Conservation (phyloP, 2,113 vertebrate species). For the Regulus satrapa region DNA sequence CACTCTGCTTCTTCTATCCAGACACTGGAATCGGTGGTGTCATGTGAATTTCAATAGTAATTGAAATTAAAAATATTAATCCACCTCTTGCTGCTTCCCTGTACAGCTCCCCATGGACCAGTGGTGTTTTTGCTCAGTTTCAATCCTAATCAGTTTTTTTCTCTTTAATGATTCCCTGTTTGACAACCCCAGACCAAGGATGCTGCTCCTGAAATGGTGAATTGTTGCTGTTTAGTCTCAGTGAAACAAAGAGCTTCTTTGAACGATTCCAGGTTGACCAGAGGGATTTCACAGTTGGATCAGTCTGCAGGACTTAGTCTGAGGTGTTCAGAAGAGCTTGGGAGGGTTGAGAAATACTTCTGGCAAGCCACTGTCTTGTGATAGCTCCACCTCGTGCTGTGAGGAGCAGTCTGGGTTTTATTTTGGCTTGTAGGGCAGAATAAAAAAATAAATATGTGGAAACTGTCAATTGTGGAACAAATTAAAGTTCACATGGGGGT, state of each 20-base stretch:
- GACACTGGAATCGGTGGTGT: not conserved
- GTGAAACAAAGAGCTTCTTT: not conserved
- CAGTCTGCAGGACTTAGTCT: not conserved
- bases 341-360: not conserved
- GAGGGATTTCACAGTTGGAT: not conserved
- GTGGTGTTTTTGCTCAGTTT: not conserved
- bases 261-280: not conserved
- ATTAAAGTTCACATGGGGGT: not conserved
- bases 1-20: not conserved
- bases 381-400: not conserved
- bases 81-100: not conserved
- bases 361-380: not conserved
- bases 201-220: not conserved
- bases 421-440: not conserved
- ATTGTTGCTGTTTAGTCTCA: not conserved
- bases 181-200: not conserved
- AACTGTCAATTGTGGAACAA: not conserved
- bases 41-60: not conserved
- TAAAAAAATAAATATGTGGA: not conserved
- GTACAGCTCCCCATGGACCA: not conserved
- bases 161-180: not conserved
- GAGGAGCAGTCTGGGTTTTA: not conserved
- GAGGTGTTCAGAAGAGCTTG: not conserved
- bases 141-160: not conserved
- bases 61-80: not conserved